These are phyloP conservation scores for Nasonovia ribisnigri DNA, from an alignment of 2,888 invertebrate genomes.

Conservation along the genomic window DNA sequence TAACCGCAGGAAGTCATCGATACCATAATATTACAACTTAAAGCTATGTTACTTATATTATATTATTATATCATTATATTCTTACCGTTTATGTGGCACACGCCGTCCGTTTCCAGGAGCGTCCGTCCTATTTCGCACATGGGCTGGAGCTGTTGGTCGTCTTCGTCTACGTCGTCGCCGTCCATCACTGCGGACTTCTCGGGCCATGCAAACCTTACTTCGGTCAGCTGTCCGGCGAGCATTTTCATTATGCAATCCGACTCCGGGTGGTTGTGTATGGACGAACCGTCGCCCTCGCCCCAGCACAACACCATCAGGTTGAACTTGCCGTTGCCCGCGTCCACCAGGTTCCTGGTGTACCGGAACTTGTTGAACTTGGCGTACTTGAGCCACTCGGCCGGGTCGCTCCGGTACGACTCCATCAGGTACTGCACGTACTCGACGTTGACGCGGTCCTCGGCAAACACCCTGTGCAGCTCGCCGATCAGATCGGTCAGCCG, in stretches of 20 bases:
- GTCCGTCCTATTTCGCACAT: constrained; percentile 79
- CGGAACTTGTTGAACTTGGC: constrained; percentile 78
- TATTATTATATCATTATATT: constrained; percentile 42
- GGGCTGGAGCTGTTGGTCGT: constrained; percentile 68
- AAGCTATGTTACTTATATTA: background rate
- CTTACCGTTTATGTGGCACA: constrained; percentile 96
- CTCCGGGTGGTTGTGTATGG: constrained; percentile 96
- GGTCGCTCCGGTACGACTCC: constrained; percentile 86
- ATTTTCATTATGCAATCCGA: constrained; percentile 98
- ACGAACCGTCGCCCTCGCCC: constrained; percentile 95
- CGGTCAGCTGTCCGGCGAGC: constrained; percentile 84
- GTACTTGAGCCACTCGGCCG: constrained; percentile 92
- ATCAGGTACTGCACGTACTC: constrained; percentile 89
- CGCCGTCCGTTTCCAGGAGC: constrained; percentile 80
- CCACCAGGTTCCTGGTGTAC: constrained; percentile 96
- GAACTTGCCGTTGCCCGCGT: constrained; percentile 96
- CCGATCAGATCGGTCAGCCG: constrained; percentile 73
- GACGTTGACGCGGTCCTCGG: constrained; percentile 85
- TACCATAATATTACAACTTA: background rate
- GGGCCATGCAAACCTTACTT: constrained; percentile 79
- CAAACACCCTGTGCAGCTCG: constrained; percentile 83
- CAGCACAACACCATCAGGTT: constrained; percentile 98
- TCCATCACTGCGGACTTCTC: constrained; percentile 71
- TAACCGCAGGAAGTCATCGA: background rate
- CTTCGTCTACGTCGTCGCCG: constrained; percentile 71